Base-by-base conservation (phyloP, 1,140 invertebrate species). In the Pogonognathellus flavescens region DNA sequence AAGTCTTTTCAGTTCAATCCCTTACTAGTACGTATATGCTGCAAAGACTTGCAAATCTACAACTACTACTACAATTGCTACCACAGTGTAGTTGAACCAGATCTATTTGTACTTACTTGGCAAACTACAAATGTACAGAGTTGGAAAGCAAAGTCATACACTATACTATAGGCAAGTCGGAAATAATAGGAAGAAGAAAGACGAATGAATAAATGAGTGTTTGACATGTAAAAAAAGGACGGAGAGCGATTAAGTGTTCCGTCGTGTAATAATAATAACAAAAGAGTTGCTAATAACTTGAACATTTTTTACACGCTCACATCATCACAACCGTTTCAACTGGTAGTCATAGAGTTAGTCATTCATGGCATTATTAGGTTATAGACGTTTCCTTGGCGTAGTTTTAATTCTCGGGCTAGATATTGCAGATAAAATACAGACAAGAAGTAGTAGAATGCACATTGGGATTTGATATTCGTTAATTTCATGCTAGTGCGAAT, bases 251-350 rank as follows among this genome's bases (percentile, higher is more conserved):
- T 41, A 84, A 60, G 52, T 49, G 25, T 50, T 18, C 18, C 62
- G 11, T 66, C 62, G 62, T 66, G 62, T 66, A 66, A 55, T 82
- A 72, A 76, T 84, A 84, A 84, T 84, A 84, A 84, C 83, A 84
- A 84, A 84, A 84, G 83, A 84, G 62, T 76, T 80, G 83, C 70
- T 84, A 84, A 84, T 84, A 84, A 84, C 62, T 84, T 84, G 20
- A 84, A 50, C 50, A 72, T 84, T 84, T 84, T 84, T 84, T 84
- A 53, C 66, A 66, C 22, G 62, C 13, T 66, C 22, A 9, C 20
- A 60, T n/a, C 59, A 25, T 4, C 20, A 10, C 8, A 25, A 6
- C 62, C 62, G 20, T 4, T 25, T 25, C 8, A 25, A 6, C 62
- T 20, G 20, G 25, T 66, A 66, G 22, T 66, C 62, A n/a, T n/a